These are phyloP conservation scores for Smutsia gigantea DNA, from an alignment of 2,797 vertebrate species.

Conservation along the genomic window DNA sequence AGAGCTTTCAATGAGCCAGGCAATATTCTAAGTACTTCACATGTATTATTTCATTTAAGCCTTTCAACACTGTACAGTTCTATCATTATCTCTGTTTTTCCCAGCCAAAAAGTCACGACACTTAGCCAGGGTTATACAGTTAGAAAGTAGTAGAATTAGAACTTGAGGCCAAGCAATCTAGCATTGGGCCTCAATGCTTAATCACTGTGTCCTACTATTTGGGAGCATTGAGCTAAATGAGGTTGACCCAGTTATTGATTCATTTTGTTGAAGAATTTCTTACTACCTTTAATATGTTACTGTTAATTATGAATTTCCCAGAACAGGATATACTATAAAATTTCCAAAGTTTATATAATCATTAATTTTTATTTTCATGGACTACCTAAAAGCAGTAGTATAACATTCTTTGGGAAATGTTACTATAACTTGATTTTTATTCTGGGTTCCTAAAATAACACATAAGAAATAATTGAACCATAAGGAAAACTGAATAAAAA, in stretches of 20 bases:
- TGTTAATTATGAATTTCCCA: not conserved
- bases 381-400: not conserved
- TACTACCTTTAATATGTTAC: not conserved
- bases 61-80: not conserved
- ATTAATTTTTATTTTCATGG: not conserved
- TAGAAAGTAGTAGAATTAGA: not conserved
- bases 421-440: not conserved
- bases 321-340: not conserved
- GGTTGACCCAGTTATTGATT: not conserved
- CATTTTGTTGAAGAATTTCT: not conserved
- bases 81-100: not conserved
- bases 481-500: not conserved
- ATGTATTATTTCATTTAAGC: not conserved
- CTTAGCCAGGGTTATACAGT: not conserved
- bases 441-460: not conserved
- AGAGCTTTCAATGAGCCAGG: not conserved
- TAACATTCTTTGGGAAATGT: not conserved
- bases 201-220: not conserved
- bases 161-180: not conserved
- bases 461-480: not conserved
- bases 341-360: not conserved
- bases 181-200: not conserved
- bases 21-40: not conserved
- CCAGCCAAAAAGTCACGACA: not conserved
- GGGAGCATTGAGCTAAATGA: not conserved